Conservation (phyloP, 1,140 invertebrate genomes). For the Trichogramma pretiosum region DNA sequence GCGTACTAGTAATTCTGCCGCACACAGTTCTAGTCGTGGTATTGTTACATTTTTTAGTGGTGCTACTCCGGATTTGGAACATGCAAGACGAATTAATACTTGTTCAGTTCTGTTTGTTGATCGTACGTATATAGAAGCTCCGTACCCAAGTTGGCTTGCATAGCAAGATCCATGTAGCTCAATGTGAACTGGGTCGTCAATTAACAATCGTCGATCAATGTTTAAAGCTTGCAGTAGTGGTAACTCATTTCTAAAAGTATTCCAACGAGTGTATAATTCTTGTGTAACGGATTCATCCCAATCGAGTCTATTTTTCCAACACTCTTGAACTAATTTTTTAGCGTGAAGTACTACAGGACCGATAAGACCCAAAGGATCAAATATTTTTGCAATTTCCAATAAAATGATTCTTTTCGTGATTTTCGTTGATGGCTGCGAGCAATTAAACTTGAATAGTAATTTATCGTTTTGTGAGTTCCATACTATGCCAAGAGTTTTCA, state of each 20-base stretch:
- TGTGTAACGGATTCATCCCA: conserved; percentile 14
- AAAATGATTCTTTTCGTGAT: conserved; percentile 10
- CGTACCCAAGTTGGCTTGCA: conserved; percentile 10
- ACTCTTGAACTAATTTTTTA: conserved; percentile 12
- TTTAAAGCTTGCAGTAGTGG: background rate
- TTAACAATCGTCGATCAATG: background rate
- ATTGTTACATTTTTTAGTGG: conserved; percentile 7
- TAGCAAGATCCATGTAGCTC: conserved; percentile 18
- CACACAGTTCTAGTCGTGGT: conserved; percentile 13
- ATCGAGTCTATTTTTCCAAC: conserved; percentile 3
- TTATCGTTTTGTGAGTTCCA: conserved; percentile 4
- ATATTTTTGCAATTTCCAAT: conserved; percentile 10
- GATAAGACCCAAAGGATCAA: conserved; percentile 12
- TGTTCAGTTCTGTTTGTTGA: background rate
- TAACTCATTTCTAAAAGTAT: conserved; percentile 4
- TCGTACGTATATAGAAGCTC: conserved; percentile 9
- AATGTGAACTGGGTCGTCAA: background rate
- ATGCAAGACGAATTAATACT: background rate
- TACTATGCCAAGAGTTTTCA: conserved; percentile 9
- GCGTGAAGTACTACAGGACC: conserved; percentile 4
- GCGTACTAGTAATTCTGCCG: background rate
- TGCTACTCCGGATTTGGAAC: conserved; percentile 9
- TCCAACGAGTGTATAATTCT: conserved; percentile 4
- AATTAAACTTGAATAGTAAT: background rate
- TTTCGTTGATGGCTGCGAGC: background rate